Base-by-base conservation (phyloP, 2,113 vertebrate species). In the Lycocorax pyrrhopterus region DNA sequence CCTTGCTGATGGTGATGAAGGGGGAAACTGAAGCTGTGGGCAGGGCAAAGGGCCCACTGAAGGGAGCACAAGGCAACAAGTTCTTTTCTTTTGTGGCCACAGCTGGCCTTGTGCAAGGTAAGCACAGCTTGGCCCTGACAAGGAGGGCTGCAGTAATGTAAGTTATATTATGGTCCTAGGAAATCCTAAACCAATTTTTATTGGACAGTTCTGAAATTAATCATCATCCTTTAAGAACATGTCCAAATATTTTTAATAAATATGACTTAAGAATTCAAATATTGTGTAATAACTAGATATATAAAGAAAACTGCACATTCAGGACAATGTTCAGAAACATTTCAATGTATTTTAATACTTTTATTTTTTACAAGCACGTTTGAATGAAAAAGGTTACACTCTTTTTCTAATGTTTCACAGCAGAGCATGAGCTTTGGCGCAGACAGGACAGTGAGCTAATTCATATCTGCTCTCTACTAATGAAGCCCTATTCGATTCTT, bases 381-480 rank as follows among this genome's bases (percentile, higher is more conserved):
- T 62, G 62, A 87, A 90, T 78, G 46, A 76, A 85, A 94, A 91
- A 92, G 41, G 23, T 52, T 89, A 33, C 0, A 1, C 13, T 80
- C 30, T 89, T 95, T 89, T 77, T 53, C 71, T 74, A 26, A 37
- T 44, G 53, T 75, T 94, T 93, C 77, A 69, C 73, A 82, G 71
- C 73, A 90, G 63, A 78, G 43, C 20, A 14, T 93, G 87, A 96
- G 75, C 94, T 95, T 79, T 94, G 96, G 87, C 87, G 60, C 47
- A 77, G 81, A 83, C 46, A 56, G 90, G 60, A 83, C 37, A 76
- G 77, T 74, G 63, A 96, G 76, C 7, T 47, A 95, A 95, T 53
- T 62, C 83, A 79, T 66, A 97, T 91, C 80, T 96, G 88, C 69
- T 82, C 63, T 64, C 86, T 72, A 41, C 90, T 94, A 83, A 74